phyloP scores from a whole-genome alignment of 2,888 invertebrate genomes.

The Callimorpha dominula region DNA sequence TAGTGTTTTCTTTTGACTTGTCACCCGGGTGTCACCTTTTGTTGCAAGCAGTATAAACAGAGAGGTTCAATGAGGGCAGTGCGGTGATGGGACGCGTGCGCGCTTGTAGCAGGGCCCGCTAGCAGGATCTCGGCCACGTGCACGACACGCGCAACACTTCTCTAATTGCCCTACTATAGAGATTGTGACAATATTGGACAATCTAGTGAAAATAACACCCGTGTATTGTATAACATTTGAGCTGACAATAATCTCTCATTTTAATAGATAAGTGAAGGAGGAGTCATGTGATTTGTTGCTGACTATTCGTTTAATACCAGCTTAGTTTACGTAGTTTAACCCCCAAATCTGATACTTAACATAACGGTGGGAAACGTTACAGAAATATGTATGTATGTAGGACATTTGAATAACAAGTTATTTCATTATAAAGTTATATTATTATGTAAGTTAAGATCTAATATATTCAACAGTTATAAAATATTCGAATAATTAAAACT shows the following conservation, averaged over 20 bases:
- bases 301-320: slow-evolving; percentile 48
- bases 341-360: slow-evolving; percentile 35
- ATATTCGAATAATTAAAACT: slow-evolving; percentile 33
- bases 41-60: slow-evolving; percentile 77
- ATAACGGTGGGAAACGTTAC: slow-evolving; percentile 34
- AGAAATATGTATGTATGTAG: background rate
- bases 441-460: too few relatives aligned
- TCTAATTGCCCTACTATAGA: slow-evolving; percentile 84
- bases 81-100: slow-evolving; percentile 62
- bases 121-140: slow-evolving; percentile 69
- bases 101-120: slow-evolving; percentile 43
- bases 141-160: slow-evolving; percentile 81
- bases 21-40: slow-evolving; percentile 62
- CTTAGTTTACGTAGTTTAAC: slow-evolving; percentile 51
- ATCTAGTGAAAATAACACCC: slow-evolving; percentile 86
- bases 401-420: background rate
- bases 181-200: slow-evolving; percentile 85
- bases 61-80: slow-evolving; percentile 69
- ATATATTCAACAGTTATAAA: background rate
- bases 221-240: slow-evolving; percentile 70
- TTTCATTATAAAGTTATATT: too few relatives aligned
- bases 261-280: slow-evolving; percentile 86
- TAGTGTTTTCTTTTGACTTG: slow-evolving; percentile 62
- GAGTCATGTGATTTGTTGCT: slow-evolving; percentile 81
- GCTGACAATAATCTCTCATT: slow-evolving; percentile 84